Base-by-base conservation (phyloP, 2,113 vertebrate species). In the Ailurus styani region DNA sequence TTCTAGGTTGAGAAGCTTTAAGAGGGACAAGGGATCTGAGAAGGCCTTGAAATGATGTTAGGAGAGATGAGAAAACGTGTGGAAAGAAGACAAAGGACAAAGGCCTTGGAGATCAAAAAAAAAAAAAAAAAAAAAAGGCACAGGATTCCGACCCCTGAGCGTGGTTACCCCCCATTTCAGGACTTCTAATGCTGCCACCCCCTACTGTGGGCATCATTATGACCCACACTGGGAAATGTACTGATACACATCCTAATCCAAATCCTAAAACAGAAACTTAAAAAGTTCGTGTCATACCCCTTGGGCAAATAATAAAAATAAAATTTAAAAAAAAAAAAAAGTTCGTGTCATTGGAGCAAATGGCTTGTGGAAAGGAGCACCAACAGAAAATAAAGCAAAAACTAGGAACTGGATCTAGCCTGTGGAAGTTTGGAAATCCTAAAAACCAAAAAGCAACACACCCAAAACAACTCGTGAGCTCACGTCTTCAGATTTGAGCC, bases 141-240 rank as follows among this genome's bases (percentile, higher is more conserved):
- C 57, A 7, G 7, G 15, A 78, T 31, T 45, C 73, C 57, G 50
- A 70, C 14, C 23, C n/a, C 21, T 29, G 14, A 4, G 2, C 17
- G 17, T 18, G 25, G 7, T 25, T n/a, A 29, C 45, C 27, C 13
- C 21, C 29, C 45, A 45, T 23, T 55, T 57, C 31, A 47, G 34
- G 6, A 3, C 11, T 79, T 70, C 5, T 54, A 17, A 55, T 5
- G 17, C 7, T 0, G 23, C 6, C 5, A 9, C 5, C 21, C 4
- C 5, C 31, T 13, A 14, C 42, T 18, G 11, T 27, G 18, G 20
- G 23, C 31, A 6, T 12, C 1, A 1, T 10, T 10, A 45, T 6
- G 27, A n/a, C 0, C 3, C 29, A 6, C 42, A 14, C 14, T 42
- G 12, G 57, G n/a, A 66, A 34, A 1, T 14, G 8, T n/a, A 23